Conservation (phyloP, 2,113 vertebrate species). For the Gila orcuttii region DNA sequence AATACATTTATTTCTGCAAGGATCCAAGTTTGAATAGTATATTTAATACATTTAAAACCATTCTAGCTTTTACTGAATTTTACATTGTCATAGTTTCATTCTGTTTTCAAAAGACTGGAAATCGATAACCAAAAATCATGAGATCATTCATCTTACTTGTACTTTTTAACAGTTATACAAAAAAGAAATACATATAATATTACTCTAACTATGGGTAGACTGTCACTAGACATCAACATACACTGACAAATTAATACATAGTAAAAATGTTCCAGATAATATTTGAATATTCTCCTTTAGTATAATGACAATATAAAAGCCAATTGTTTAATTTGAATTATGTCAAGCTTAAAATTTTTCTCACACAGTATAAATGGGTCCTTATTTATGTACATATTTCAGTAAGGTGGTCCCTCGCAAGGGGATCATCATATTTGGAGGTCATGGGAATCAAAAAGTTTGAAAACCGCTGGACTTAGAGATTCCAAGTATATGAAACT, state of each 20-base stretch:
- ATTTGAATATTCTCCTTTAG: too few species aligned
- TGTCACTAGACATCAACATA: too few species aligned
- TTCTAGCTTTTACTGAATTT: neutral
- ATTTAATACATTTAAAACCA: neutral
- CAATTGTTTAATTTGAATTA: neutral
- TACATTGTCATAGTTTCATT: neutral
- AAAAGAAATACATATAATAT: too few species aligned
- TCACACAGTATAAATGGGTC: neutral
- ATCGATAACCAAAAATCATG: neutral
- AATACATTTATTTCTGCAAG: neutral
- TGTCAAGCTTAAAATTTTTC: neutral
- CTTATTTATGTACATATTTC: neutral
- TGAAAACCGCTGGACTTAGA: neutral
- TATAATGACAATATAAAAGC: too few species aligned
- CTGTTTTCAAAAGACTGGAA: neutral
- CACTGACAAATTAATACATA: too few species aligned
- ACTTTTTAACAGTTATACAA: too few species aligned
- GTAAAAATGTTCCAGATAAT: too few species aligned
- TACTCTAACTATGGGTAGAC: too few species aligned
- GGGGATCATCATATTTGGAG: neutral
- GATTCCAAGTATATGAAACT: conserved; percentile 62
- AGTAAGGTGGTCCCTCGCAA: neutral
- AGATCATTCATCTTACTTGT: too few species aligned
- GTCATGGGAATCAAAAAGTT: neutral
- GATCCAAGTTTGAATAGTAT: neutral